phyloP scores from a whole-genome alignment of 2,113 vertebrate genomes.

The Leptocoma aspasia region DNA sequence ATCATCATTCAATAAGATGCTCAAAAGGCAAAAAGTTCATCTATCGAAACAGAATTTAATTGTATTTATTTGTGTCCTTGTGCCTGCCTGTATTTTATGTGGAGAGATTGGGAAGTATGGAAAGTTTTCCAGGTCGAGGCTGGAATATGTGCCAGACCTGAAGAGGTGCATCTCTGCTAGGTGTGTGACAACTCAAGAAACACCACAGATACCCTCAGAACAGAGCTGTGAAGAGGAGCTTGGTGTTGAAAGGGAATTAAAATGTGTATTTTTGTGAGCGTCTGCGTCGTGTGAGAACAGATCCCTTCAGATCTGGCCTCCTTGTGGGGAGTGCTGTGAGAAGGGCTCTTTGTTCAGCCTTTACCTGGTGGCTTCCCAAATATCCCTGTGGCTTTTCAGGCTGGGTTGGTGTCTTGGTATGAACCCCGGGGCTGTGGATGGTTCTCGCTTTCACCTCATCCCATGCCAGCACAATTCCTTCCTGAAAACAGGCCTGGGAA shows the following conservation, averaged over 20 bases:
- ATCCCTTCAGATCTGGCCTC: not conserved
- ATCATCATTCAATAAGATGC: accelerated
- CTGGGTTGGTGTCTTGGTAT: not conserved
- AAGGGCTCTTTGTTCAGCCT: not conserved
- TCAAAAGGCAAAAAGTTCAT: not conserved
- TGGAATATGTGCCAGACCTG: not conserved
- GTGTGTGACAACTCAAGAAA: not conserved
- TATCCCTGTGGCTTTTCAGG: not conserved
- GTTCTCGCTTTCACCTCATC: not conserved
- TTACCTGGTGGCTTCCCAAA: not conserved
- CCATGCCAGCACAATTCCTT: not conserved
- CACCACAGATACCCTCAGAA: not conserved
- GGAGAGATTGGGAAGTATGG: not conserved
- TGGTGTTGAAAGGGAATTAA: not conserved
- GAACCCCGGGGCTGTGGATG: not conserved
- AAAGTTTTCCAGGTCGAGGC: not conserved
- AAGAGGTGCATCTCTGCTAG: not conserved
- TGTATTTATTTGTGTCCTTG: not conserved
- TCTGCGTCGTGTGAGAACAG: not conserved
- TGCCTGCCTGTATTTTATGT: not conserved
- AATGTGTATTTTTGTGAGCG: not conserved
- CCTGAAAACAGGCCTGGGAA: not conserved
- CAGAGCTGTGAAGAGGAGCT: not conserved
- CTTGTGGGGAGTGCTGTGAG: not conserved
- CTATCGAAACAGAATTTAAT: not conserved